Conservation (phyloP, 2,113 vertebrate species). For the Cepphus grylle region DNA sequence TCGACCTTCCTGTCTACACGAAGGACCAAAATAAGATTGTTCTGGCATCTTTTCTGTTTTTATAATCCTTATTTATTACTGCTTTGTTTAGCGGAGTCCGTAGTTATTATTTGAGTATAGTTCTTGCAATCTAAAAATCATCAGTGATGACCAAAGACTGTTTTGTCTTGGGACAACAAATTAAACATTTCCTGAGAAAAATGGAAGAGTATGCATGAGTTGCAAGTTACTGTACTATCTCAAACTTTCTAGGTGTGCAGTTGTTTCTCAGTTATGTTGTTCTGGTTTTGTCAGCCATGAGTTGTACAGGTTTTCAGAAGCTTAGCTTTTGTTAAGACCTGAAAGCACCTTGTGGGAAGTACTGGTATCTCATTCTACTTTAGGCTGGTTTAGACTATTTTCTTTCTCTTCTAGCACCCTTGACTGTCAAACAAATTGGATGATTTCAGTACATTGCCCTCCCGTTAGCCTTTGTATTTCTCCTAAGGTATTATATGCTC, state of each 20-base stretch:
- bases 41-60: constrained; percentile 18
- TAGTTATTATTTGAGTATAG: neutral
- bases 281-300: neutral
- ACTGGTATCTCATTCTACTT: neutral
- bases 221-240: neutral
- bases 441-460: neutral
- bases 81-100: neutral
- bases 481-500: neutral
- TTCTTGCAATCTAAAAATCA: neutral
- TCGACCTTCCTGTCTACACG: constrained; percentile 18
- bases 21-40: constrained; percentile 10
- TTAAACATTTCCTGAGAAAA: neutral
- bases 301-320: neutral
- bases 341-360: neutral
- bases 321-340: neutral
- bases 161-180: neutral
- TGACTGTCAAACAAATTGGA: neutral
- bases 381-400: neutral
- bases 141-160: neutral
- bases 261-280: neutral
- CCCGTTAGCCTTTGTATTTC: neutral
- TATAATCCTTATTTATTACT: neutral
- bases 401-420: neutral
- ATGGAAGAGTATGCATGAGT: neutral
- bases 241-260: neutral